These are phyloP conservation scores for Dryomyza anilis DNA, from an alignment of 2,888 invertebrate genomes.

Conservation along the genomic window DNA sequence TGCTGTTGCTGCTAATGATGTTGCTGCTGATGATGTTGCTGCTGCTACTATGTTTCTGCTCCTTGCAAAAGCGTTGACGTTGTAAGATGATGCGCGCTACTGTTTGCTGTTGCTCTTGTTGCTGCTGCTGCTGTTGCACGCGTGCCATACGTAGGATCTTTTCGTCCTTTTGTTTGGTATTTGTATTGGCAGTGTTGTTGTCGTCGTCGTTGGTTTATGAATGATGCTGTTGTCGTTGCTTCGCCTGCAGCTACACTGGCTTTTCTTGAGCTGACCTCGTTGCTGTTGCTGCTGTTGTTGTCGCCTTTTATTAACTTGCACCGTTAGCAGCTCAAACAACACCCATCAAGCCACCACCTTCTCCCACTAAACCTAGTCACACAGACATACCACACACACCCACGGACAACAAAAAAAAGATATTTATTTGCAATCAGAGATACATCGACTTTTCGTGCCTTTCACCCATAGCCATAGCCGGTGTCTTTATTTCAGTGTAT, in stretches of 20 bases:
- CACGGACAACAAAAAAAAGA: not conserved
- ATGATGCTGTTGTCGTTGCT: conserved; percentile 28
- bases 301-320: not conserved
- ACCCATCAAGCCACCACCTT: not conserved
- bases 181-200: no score
- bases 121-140: conserved; percentile 27
- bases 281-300: conserved; percentile 27
- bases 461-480: not conserved
- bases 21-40: not conserved
- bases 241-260: conserved; percentile 10
- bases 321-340: not conserved
- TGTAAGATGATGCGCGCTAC: conserved; percentile 2
- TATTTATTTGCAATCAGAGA: not conserved
- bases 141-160: no score
- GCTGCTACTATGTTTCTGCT: not conserved
- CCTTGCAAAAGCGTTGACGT: not conserved
- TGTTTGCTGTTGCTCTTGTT: conserved; percentile 14
- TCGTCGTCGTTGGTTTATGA: conserved; percentile 24
- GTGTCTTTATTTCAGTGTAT: not conserved
- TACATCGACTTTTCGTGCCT: not conserved
- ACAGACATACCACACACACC: not conserved
- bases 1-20: no score
- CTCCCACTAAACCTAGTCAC: not conserved
- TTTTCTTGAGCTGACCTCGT: conserved; percentile 1
- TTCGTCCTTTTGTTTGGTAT: no score